Conservation (phyloP, 2,888 invertebrate species). For the Calephelis perditalis region DNA sequence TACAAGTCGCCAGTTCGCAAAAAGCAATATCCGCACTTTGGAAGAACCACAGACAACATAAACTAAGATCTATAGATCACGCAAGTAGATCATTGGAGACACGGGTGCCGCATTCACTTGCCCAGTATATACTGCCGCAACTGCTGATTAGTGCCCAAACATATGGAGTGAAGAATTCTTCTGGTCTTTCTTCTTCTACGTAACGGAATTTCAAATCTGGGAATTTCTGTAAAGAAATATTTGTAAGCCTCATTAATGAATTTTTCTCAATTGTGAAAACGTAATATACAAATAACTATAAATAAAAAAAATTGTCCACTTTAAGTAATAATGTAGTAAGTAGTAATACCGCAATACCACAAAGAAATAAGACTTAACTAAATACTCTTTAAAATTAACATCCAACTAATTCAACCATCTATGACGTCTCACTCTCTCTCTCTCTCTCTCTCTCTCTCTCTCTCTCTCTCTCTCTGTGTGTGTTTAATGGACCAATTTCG, state of each 20-base stretch:
- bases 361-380: too few species aligned
- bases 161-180: constrained; percentile 99
- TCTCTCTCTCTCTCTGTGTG: too few species aligned
- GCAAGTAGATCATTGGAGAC: constrained; percentile 51
- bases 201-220: constrained; percentile 99
- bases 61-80: constrained; percentile 35
- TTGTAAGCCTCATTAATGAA: too few species aligned
- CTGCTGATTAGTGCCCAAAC: constrained; percentile 94
- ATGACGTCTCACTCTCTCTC: too few species aligned
- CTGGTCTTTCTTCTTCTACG: constrained; percentile 98
- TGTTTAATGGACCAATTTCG: too few species aligned
- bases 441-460: too few species aligned
- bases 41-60: constrained; percentile 16
- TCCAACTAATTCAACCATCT: too few species aligned
- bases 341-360: too few species aligned
- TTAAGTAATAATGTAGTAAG: too few species aligned
- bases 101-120: constrained; percentile 61
- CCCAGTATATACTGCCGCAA: constrained; percentile 73
- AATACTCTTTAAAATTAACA: too few species aligned
- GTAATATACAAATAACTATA: not conserved
- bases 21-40: constrained; percentile 12
- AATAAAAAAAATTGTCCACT: too few species aligned
- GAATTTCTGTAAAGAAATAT: constrained; percentile 86
- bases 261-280: not conserved
- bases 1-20: constrained; percentile 10